Evolutionary conservation across 2,113 vertebrate genomes (phyloP).

Genomic region (Numenius arquata): DNA sequence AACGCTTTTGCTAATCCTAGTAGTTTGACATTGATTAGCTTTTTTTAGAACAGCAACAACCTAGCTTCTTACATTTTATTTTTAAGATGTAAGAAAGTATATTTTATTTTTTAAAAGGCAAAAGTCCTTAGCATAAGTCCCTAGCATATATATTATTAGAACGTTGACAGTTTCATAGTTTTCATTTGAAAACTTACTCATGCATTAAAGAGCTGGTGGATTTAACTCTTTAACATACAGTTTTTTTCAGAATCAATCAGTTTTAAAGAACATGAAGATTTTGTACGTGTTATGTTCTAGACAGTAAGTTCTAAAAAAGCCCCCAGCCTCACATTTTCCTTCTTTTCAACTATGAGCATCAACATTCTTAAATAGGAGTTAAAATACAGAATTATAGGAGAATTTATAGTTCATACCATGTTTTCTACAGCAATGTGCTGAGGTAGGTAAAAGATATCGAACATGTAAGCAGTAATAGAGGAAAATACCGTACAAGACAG

Average conservation of each 20-base stretch:
- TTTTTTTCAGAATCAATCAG: neutral
- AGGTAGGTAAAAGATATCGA: neutral
- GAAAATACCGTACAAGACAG: neutral
- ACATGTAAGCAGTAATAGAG: neutral
- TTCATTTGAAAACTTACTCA: neutral
- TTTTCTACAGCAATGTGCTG: neutral
- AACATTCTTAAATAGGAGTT: neutral
- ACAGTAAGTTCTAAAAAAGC: neutral
- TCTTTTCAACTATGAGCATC: neutral
- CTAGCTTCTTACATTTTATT: neutral
- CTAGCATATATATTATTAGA: neutral
- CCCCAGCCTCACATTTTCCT: neutral
- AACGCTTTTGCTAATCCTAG: neutral
- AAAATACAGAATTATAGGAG: neutral
- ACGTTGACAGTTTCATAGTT: neutral
- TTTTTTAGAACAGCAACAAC: neutral
- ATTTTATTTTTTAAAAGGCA: neutral
- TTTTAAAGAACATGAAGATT: neutral
- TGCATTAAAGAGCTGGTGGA: neutral
- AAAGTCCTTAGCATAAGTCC: neutral
- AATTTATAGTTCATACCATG: neutral
- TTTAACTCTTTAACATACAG: neutral
- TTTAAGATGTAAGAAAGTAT: neutral
- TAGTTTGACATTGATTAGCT: neutral
- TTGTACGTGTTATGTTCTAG: neutral